Percentiles rank a stretch among this genome's conserved stretches.
Evolutionary conservation across 1,140 invertebrate species (phyloP).

Genomic region (Thalassaphorura encarpata): DNA sequence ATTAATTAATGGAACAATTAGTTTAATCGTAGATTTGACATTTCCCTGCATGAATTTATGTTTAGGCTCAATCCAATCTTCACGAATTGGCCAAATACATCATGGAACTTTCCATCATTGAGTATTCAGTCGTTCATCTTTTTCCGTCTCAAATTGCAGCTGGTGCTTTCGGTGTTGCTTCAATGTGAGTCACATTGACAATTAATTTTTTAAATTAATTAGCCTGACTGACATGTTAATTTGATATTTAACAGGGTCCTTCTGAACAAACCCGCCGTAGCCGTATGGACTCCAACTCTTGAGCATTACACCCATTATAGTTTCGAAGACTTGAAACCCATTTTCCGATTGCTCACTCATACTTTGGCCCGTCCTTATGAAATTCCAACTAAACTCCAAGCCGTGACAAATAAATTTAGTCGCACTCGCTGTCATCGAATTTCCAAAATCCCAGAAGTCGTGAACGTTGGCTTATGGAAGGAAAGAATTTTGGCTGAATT

Average conservation of each 20-base stretch:
- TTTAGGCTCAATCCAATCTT: constrained; percentile 52
- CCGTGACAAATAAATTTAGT: too few relatives aligned
- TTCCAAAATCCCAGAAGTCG: too few relatives aligned
- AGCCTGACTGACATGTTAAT: background rate
- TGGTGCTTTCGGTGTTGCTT: constrained; percentile 58
- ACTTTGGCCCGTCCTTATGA: constrained; percentile 14
- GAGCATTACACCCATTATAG: constrained; percentile 14
- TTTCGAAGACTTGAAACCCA: constrained; percentile 5
- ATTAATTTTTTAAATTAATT: constrained; percentile 1
- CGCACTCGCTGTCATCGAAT: too few relatives aligned
- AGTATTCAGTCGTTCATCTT: constrained; percentile 70
- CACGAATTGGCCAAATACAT: constrained; percentile 89
- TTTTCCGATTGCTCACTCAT: constrained; percentile 6
- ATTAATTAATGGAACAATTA: constrained; percentile 7
- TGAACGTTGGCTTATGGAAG: too few relatives aligned
- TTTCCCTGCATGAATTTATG: constrained; percentile 34
- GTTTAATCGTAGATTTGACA: constrained; percentile 19
- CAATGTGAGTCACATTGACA: constrained; percentile 38
- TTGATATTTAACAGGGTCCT: constrained; percentile 25
- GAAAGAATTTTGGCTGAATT: too few relatives aligned
- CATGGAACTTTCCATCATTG: constrained; percentile 70
- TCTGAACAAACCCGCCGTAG: constrained; percentile 21
- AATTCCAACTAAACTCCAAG: constrained; percentile 14
- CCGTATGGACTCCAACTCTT: constrained; percentile 39
- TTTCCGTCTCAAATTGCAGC: constrained; percentile 71